Evolutionary conservation across 2,113 vertebrate genomes (phyloP).

Genomic region (Tapirus terrestris): DNA sequence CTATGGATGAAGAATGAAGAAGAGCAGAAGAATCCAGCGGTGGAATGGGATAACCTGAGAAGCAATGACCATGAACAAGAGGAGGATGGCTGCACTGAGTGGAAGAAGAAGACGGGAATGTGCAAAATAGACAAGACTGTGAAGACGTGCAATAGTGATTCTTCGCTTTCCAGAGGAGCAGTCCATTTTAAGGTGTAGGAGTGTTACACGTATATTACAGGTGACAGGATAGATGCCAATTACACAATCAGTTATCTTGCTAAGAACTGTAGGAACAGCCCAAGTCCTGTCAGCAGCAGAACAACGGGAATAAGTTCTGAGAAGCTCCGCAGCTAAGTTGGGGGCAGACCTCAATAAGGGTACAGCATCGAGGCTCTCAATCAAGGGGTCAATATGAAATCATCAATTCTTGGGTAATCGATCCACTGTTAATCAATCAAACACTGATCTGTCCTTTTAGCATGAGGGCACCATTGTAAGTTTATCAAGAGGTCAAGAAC

Average conservation of each 20-base stretch:
- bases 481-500: background rate
- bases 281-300: fast-evolving
- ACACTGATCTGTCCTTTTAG: no score
- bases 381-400: fast-evolving
- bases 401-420: fast-evolving
- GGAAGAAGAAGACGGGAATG: fast-evolving
- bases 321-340: fast-evolving
- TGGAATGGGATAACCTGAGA: fast-evolving
- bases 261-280: fast-evolving
- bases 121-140: background rate
- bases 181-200: fast-evolving
- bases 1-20: no score
- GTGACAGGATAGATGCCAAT: fast-evolving
- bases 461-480: background rate
- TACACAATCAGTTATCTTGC: fast-evolving
- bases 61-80: fast-evolving
- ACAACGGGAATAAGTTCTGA: fast-evolving
- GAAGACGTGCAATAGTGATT: fast-evolving
- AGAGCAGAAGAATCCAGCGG: fast-evolving
- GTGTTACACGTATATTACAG: background rate
- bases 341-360: background rate
- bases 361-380: fast-evolving
- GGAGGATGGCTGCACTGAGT: fast-evolving
- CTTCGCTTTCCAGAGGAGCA: background rate
- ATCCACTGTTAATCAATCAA: no score